phyloP scores from a whole-genome alignment of 2,113 vertebrate genomes.

The Shinisaurus crocodilurus region DNA sequence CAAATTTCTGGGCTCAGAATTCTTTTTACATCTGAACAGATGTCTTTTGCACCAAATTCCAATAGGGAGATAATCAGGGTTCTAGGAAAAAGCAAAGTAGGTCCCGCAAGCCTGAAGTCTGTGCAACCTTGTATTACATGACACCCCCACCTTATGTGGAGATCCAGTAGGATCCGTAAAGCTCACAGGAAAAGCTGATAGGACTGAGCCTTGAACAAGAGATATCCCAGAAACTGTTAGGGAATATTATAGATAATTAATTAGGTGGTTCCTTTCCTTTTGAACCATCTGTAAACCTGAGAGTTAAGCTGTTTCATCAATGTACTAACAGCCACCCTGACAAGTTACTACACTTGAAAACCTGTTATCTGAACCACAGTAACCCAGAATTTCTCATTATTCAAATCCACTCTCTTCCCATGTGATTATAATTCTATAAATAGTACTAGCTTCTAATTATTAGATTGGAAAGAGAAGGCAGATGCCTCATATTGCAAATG shows the following conservation, averaged over 20 bases:
- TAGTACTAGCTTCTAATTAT: neutral
- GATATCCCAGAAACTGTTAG: neutral
- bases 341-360: neutral
- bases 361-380: neutral
- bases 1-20: too few relatives aligned
- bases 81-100: too few relatives aligned
- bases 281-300: neutral
- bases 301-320: neutral
- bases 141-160: rapidly evolving
- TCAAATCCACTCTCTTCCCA: neutral
- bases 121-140: neutral
- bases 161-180: neutral
- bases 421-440: constrained; percentile 1
- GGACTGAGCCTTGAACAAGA: neutral
- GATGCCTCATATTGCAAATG: neutral
- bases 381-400: neutral
- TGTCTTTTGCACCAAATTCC: too few relatives aligned
- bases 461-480: neutral
- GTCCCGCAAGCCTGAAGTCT: neutral
- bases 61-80: too few relatives aligned
- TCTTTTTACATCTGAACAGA: too few relatives aligned
- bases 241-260: constrained; percentile 11
- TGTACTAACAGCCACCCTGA: neutral
- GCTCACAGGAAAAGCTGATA: neutral
- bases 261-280: neutral